Base-by-base conservation (phyloP, 2,797 vertebrate species). In the Pyrrhura leucotis region DNA sequence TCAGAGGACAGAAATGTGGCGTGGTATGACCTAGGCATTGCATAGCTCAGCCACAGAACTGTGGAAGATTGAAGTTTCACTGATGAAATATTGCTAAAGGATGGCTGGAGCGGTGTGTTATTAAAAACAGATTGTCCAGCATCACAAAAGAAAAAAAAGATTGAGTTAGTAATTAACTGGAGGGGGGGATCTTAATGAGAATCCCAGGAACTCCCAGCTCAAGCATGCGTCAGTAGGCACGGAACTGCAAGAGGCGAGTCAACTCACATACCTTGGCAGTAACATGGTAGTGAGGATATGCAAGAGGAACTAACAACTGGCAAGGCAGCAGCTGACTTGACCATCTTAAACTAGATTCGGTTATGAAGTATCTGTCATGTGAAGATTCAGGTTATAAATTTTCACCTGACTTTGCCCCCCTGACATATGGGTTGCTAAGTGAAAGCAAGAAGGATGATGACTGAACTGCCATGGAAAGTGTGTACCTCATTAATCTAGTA, bases 231-330 rank as follows among this genome's bases (percentile, higher is more conserved):
- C 89, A 40, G 89, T 28, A 71, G 50, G 65, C 58, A 23, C 45
- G 23, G 71, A 58, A 1, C 88, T 82, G 42, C 6, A 28, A 1
- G 33, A 51, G 87, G 83, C 81, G 88, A 95, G 79, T 92, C 92
- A 82, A 80, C 71, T 82, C 74, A 42, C 19, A 35, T 84, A 33
- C 67, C 83, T 94, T 90, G 95, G 91, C 96, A 79, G 67, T 13
- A 81, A 15, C 29, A 11, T 14, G 39, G 76, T 66, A 29, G 35
- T 54, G 91, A 87, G 93, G 85, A 95, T 95, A 90, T 93, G 77
- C 77, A 96, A 91, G 91, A 95, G 87, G 79, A 94, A 68, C 80
- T 93, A 40, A 45, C 54, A 85, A 47, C 71, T 95, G 94, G 89
- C 80, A n/a, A 28, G 40, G 51, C 15, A 79, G 21, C 89, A 93